Conservation (phyloP, 2,888 invertebrate species). For the Clepsis dumicolana region DNA sequence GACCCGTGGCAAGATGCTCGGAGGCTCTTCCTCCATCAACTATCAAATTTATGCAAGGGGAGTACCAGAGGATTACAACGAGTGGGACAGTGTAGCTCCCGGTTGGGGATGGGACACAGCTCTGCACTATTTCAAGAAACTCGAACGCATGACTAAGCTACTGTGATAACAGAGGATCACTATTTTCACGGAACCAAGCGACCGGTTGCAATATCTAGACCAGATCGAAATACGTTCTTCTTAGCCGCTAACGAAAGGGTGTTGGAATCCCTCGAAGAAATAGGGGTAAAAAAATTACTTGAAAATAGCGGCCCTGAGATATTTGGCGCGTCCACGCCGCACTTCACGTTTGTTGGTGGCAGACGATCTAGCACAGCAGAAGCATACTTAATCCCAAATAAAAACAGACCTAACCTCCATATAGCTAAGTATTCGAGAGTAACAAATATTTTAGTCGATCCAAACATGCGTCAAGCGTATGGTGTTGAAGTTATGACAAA, state of each 20-base stretch:
- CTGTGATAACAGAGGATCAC: constrained; percentile 54
- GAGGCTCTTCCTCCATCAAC: constrained; percentile 64
- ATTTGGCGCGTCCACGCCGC: constrained; percentile 58
- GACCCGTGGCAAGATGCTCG: constrained; percentile 64
- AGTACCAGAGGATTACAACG: constrained; percentile 61
- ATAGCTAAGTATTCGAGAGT: constrained; percentile 68
- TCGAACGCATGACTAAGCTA: constrained; percentile 65
- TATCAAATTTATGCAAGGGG: constrained; percentile 64
- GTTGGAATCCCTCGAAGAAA: constrained; percentile 58
- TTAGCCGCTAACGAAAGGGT: constrained; percentile 55
- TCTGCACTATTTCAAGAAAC: constrained; percentile 63
- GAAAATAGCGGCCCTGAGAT: constrained; percentile 62
- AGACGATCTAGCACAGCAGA: constrained; percentile 75
- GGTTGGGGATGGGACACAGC: constrained; percentile 66
- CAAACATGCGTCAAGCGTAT: constrained; percentile 54
- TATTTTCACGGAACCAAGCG: constrained; percentile 61
- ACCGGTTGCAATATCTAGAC: constrained; percentile 62
- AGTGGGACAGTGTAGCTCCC: constrained; percentile 58
- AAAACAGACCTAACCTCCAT: constrained; percentile 64
- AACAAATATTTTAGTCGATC: constrained; percentile 67
- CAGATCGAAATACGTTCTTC: constrained; percentile 52
- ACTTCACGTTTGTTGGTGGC: constrained; percentile 63
- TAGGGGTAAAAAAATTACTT: constrained; percentile 60
- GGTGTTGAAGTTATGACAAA: constrained; percentile 64
- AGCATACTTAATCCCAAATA: constrained; percentile 62